These are phyloP conservation scores for Grammomys surdaster DNA, from an alignment of 2,113 vertebrate genomes.

Conservation along the genomic window DNA sequence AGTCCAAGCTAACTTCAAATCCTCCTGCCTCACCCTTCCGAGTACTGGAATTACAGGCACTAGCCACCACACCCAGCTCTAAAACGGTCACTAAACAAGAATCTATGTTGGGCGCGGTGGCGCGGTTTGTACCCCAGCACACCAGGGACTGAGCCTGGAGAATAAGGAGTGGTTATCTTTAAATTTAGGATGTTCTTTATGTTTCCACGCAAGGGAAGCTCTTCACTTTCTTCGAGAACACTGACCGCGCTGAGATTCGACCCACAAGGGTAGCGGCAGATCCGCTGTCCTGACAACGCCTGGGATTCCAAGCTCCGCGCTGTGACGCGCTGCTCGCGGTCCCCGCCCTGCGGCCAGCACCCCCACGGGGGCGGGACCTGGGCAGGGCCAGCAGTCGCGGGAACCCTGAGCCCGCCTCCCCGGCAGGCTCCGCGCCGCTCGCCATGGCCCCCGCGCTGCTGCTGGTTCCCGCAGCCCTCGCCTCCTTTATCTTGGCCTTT, in stretches of 20 bases:
- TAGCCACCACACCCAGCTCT: not conserved
- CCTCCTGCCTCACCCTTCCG: not conserved
- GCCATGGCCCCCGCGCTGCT: constrained; percentile 75
- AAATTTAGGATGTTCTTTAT: not conserved
- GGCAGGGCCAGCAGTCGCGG: constrained; percentile 69
- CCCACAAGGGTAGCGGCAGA: not conserved
- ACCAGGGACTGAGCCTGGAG: not conserved
- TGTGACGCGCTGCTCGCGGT: not conserved
- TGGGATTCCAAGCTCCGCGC: not conserved
- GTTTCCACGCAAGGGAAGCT: not conserved
- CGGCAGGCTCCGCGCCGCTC: not conserved
- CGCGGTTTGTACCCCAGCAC: not conserved
- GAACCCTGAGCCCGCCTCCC: constrained; percentile 49
- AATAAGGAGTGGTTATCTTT: not conserved
- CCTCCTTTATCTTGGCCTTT: constrained; percentile 78
- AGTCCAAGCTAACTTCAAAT: not conserved
- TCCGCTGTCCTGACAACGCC: not conserved
- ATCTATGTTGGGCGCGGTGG: not conserved
- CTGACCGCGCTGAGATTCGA: not conserved
- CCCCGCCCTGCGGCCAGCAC: not conserved
- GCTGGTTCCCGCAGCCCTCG: constrained; percentile 71
- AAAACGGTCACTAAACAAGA: not conserved
- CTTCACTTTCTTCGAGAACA: not conserved
- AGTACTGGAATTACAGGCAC: not conserved
- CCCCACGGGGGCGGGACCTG: not conserved